These are phyloP conservation scores for Gallinago media DNA, from an alignment of 2,113 vertebrate species.

Conservation along the genomic window DNA sequence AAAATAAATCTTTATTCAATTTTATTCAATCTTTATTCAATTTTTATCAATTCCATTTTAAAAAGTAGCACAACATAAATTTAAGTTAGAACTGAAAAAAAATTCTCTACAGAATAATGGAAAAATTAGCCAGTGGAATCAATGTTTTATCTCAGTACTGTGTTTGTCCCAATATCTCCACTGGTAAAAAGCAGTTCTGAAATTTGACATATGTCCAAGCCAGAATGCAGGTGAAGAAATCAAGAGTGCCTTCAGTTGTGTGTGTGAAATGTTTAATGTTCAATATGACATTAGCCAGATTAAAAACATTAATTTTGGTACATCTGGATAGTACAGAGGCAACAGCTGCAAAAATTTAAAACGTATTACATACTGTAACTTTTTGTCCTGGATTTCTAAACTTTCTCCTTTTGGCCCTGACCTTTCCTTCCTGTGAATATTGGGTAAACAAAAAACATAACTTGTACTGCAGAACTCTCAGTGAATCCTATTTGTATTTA, in stretches of 20 bases:
- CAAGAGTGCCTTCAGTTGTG: neutral
- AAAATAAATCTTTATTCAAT: neutral
- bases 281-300: conserved; percentile 14
- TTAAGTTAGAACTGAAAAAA: neutral
- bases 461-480: neutral
- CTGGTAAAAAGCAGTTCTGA: neutral
- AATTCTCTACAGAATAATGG: neutral
- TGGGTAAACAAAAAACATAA: neutral
- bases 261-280: neutral
- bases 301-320: neutral
- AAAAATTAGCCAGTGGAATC: neutral
- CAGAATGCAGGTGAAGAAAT: conserved; percentile 40
- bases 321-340: neutral
- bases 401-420: conserved; percentile 30
- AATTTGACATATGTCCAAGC: neutral
- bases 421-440: conserved; percentile 3
- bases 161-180: neutral
- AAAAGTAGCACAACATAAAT: neutral
- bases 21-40: neutral
- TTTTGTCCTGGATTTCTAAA: conserved; percentile 20
- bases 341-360: conserved; percentile 40
- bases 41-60: neutral
- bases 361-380: neutral
- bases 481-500: neutral
- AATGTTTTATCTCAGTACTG: neutral